phyloP scores from a whole-genome alignment of 1,140 invertebrate genomes.

The Neocloeon triangulifer region DNA sequence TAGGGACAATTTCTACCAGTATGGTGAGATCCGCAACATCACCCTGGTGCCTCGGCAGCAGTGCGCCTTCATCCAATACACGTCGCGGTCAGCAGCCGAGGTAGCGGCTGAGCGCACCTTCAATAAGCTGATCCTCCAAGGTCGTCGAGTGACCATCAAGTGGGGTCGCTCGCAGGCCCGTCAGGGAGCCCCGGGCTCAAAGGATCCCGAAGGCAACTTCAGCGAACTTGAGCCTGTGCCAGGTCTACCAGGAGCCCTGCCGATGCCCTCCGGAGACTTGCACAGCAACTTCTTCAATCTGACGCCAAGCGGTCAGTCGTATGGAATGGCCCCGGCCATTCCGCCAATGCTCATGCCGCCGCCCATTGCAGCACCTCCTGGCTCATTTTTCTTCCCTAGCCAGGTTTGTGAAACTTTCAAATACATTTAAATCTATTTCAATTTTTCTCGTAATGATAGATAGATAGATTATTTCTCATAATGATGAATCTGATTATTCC shows the following conservation, averaged over 20 bases:
- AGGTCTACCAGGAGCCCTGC: conserved; percentile 58
- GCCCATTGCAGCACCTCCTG: conserved; percentile 18
- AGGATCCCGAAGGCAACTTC: conserved; percentile 8
- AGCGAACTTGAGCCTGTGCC: conserved; percentile 55
- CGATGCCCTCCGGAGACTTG: conserved; percentile 50
- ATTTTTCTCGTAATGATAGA: too few relatives aligned
- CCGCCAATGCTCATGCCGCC: conserved; percentile 35
- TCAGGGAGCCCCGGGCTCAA: conserved; percentile 14
- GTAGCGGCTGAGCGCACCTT: conserved; percentile 88
- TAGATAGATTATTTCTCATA: too few relatives aligned
- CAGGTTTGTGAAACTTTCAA: too few relatives aligned
- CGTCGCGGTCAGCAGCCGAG: conserved; percentile 70
- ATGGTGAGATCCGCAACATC: conserved; percentile 90
- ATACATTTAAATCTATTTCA: too few relatives aligned
- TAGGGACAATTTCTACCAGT: conserved; percentile 90
- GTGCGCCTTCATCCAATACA: conserved; percentile 96
- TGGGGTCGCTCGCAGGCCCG: conserved; percentile 84
- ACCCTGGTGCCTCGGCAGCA: conserved; percentile 82
- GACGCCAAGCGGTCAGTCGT: conserved; percentile 18
- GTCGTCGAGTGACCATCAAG: conserved; percentile 76
- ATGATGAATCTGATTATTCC: too few relatives aligned
- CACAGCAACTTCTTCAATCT: conserved; percentile 68
- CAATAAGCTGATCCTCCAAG: conserved; percentile 78
- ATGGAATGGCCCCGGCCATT: conserved; percentile 11
- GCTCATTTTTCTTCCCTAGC: conserved; percentile 15